A percentile compares a stretch with the other conserved stretches of the same genome.
These are phyloP conservation scores for Ciconia boyciana DNA, from an alignment of 2,113 vertebrate species.

Conservation along the genomic window DNA sequence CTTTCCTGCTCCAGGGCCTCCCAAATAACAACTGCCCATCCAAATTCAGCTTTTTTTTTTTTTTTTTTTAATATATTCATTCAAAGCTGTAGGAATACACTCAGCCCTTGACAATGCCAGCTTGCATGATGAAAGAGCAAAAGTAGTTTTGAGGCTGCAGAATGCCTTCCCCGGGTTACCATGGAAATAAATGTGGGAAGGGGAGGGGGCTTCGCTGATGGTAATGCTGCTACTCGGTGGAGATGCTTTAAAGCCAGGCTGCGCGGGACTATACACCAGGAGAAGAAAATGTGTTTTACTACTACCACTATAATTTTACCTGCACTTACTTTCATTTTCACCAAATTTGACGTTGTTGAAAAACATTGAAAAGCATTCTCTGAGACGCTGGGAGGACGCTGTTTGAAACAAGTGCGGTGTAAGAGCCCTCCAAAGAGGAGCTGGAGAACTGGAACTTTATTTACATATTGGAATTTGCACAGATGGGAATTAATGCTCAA, in stretches of 20 bases:
- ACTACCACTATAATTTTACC: neutral
- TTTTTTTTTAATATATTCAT: constrained; percentile 24
- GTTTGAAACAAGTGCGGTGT: rapidly evolving
- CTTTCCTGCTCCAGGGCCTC: constrained; percentile 32
- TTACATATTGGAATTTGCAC: neutral
- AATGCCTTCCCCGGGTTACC: constrained; percentile 86
- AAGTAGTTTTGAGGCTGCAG: constrained; percentile 83
- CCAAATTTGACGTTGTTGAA: neutral
- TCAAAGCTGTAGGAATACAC: constrained; percentile 70
- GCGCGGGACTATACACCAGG: neutral
- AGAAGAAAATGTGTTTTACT: neutral
- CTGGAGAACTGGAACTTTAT: neutral
- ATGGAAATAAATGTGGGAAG: constrained; percentile 88
- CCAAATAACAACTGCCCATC: constrained; percentile 51
- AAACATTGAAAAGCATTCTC: neutral
- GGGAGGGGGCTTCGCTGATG: constrained; percentile 41
- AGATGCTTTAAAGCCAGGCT: constrained; percentile 10
- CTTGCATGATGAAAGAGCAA: constrained; percentile 78
- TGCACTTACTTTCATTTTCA: neutral
- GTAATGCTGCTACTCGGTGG: constrained; percentile 26
- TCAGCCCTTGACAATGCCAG: constrained; percentile 79
- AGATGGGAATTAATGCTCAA: neutral
- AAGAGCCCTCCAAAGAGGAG: neutral
- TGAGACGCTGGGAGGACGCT: neutral
- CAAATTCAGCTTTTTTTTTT: constrained; percentile 5